These are phyloP conservation scores for Blennius ocellaris DNA, from an alignment of 2,113 vertebrate genomes.

Conservation along the genomic window DNA sequence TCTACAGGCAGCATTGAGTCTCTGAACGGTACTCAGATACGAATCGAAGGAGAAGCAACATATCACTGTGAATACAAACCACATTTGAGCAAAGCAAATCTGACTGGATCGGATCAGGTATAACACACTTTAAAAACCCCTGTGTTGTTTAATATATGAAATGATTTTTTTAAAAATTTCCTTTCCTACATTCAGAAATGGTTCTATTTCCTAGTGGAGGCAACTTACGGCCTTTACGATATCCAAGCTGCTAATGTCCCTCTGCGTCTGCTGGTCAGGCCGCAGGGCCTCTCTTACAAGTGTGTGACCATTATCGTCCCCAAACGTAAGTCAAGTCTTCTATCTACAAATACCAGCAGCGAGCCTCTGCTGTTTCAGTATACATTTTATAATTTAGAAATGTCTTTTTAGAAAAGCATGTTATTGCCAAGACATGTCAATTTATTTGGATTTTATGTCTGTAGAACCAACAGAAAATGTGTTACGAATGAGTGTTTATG, in stretches of 20 bases:
- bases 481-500: no score
- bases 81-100: neutral
- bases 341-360: neutral
- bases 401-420: no score
- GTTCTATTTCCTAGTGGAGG: constrained; percentile 58
- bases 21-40: constrained; percentile 29
- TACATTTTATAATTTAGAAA: no score
- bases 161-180: neutral
- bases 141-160: no score
- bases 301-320: rapidly evolving
- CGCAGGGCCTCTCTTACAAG: rapidly evolving
- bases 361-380: no score
- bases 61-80: constrained; percentile 61
- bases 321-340: constrained; percentile 51
- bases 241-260: constrained; percentile 46
- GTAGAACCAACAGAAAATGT: no score
- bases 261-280: rapidly evolving
- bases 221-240: rapidly evolving
- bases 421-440: no score
- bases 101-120: constrained; percentile 51
- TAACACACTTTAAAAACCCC: neutral
- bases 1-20: constrained; percentile 57
- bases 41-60: rapidly evolving
- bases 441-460: no score
- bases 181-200: constrained; percentile 71